Conservation (phyloP, 2,113 vertebrate species). For the Macroglossus sobrinus region DNA sequence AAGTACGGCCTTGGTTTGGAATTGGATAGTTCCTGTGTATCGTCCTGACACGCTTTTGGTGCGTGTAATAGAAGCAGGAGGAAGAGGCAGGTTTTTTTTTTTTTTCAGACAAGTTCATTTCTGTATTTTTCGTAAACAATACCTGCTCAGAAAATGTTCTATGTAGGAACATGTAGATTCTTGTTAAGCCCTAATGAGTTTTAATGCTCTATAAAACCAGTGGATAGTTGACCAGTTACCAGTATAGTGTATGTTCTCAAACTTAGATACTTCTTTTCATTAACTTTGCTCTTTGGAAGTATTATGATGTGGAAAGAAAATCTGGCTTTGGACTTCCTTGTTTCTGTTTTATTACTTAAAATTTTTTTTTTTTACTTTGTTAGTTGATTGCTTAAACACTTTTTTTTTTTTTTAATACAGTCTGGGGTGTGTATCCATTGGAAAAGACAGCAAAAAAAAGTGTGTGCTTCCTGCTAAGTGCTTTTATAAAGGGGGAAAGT, state of each 20-base stretch:
- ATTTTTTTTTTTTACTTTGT: not conserved
- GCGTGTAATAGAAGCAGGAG: not conserved
- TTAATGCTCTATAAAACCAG: not conserved
- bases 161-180: constrained; percentile 1
- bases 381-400: constrained; percentile 3
- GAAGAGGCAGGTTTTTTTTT: not conserved
- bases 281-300: not conserved
- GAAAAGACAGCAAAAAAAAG: not conserved
- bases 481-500: not conserved
- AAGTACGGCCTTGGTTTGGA: not conserved
- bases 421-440: not conserved
- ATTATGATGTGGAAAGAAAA: not conserved
- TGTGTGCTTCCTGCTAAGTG: not conserved
- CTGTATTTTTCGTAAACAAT: constrained; percentile 3
- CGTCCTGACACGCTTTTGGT: not conserved
- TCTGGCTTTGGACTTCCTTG: not conserved
- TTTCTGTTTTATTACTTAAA: not conserved
- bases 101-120: not conserved
- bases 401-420: not conserved
- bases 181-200: not conserved
- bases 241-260: not conserved
- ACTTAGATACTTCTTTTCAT: not conserved
- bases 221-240: not conserved
- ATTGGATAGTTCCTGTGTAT: constrained; percentile 4
- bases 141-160: not conserved